Evolutionary conservation across 2,888 invertebrate species (phyloP).

Genomic region (Malthinus seriepunctatus): DNA sequence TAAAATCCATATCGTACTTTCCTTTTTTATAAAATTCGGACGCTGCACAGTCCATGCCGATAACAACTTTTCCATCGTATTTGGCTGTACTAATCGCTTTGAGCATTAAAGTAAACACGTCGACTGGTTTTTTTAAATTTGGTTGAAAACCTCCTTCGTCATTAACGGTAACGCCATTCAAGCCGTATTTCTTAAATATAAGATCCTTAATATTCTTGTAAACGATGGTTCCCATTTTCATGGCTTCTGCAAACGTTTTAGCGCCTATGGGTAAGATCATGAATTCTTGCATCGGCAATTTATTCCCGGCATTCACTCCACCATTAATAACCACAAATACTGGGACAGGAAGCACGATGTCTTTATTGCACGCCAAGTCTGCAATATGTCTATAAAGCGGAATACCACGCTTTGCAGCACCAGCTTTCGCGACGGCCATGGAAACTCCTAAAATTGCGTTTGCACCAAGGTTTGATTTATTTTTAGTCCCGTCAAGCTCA

Average conservation of each 20-base stretch:
- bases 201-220: constrained; percentile 97
- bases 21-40: constrained; percentile 91
- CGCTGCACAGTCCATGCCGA: constrained; percentile 99
- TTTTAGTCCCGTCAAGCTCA: constrained; percentile 93
- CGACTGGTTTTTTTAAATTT: constrained; percentile 95
- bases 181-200: constrained; percentile 92
- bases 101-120: constrained; percentile 83
- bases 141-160: constrained; percentile 99
- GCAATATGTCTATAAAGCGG: constrained; percentile 94
- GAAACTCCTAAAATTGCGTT: constrained; percentile 98
- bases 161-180: constrained; percentile 96
- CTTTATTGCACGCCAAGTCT: constrained; percentile 87
- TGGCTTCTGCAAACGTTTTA: constrained; percentile 89
- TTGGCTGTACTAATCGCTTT: constrained; percentile 93
- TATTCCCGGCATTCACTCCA: constrained; percentile 98
- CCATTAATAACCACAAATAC: constrained; percentile 99
- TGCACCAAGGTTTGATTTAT: constrained; percentile 94
- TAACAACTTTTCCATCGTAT: constrained; percentile 94
- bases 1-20: constrained; percentile 95
- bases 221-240: constrained; percentile 97
- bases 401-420: constrained; percentile 90
- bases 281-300: constrained; percentile 83
- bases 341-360: constrained; percentile 93
- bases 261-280: constrained; percentile 72
- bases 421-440: constrained; percentile 95